Percentiles rank a stretch among this genome's conserved stretches.
Conservation (phyloP, 2,888 invertebrate genomes). For the Bombyx huttoni region DNA sequence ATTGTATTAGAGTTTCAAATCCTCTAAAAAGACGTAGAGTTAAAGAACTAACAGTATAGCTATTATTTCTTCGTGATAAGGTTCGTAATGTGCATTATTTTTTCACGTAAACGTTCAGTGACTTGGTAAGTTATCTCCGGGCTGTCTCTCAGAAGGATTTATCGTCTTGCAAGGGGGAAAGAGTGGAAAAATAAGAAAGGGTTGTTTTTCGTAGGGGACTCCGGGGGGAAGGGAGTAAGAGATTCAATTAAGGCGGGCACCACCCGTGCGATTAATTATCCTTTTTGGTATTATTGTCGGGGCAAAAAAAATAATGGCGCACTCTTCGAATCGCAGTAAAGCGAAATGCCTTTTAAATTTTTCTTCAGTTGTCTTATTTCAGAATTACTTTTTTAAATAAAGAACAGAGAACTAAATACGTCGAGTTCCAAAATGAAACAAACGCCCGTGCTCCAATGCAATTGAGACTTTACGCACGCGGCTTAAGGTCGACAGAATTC, state of each 20-base stretch:
- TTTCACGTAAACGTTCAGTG: slow-evolving; percentile 3
- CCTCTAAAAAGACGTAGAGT: background rate
- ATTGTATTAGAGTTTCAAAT: background rate
- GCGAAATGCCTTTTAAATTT: too few relatives aligned
- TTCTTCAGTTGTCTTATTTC: too few relatives aligned
- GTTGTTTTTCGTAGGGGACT: slow-evolving; percentile 65
- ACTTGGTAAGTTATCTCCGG: slow-evolving; percentile 55
- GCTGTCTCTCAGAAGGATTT: slow-evolving; percentile 68
- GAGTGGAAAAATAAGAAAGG: slow-evolving; percentile 68
- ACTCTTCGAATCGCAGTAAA: background rate
- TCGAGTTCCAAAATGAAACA: too few relatives aligned
- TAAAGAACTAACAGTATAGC: background rate
- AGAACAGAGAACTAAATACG: too few relatives aligned
- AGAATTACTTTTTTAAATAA: too few relatives aligned
- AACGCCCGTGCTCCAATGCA: too few relatives aligned
- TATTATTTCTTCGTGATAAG: slow-evolving; percentile 4
- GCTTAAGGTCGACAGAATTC: too few relatives aligned
- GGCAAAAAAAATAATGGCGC: slow-evolving; percentile 22
- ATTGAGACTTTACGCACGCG: too few relatives aligned
- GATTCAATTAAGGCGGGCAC: slow-evolving; percentile 65
- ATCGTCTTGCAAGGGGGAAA: slow-evolving; percentile 65
- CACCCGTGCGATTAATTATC: slow-evolving; percentile 61
- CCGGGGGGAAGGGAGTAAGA: slow-evolving; percentile 37
- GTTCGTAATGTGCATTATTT: slow-evolving; percentile 1
- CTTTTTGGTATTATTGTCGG: slow-evolving; percentile 41